These are phyloP conservation scores for Leucoraja erinaceus DNA, from an alignment of 2,113 vertebrate species.

Conservation along the genomic window DNA sequence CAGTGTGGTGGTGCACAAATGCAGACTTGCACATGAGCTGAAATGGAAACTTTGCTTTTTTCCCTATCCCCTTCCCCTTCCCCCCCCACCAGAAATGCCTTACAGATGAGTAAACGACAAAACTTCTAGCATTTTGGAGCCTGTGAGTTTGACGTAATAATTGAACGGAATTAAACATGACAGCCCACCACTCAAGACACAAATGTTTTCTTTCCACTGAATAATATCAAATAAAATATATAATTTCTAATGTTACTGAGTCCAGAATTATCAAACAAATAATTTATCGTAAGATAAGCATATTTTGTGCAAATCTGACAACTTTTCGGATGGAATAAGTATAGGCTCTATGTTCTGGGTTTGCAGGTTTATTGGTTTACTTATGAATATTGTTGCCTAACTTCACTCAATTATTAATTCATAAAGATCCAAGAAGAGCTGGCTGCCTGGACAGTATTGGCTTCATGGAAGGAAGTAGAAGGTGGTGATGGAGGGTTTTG, in stretches of 20 bases:
- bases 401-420: background rate
- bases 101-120: background rate
- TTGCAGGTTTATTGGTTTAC: background rate
- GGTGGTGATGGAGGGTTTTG: no score
- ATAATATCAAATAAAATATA: background rate
- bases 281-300: background rate
- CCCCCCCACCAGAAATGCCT: background rate
- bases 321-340: background rate
- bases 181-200: background rate
- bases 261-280: background rate
- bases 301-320: background rate
- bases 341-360: background rate
- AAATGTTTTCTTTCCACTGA: background rate
- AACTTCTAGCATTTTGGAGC: background rate
- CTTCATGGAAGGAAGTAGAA: no score
- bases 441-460: no score
- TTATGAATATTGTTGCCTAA: background rate
- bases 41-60: background rate
- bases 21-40: background rate
- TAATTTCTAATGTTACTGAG: background rate
- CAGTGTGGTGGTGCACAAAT: background rate
- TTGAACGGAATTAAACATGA: background rate
- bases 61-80: background rate
- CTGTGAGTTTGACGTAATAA: conserved; percentile 8
- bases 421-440: no score